Evolutionary conservation across 2,888 invertebrate species (phyloP).

Genomic region (Scrobipalpa atriplicella): DNA sequence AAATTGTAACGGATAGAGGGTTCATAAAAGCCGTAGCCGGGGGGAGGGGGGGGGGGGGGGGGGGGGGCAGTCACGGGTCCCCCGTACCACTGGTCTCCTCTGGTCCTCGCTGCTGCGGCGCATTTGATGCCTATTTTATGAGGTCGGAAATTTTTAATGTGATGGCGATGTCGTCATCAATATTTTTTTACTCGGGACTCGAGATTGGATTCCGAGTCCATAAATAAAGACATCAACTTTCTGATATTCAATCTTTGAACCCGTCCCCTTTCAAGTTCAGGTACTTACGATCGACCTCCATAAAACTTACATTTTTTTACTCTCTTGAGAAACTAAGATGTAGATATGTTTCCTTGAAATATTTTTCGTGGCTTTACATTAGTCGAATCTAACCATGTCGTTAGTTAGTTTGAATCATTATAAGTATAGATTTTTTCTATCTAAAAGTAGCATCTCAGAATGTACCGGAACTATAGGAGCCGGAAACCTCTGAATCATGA

Average conservation of each 20-base stretch:
- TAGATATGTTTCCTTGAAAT: not conserved
- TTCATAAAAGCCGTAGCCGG: slow-evolving; percentile 15
- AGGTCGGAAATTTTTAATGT: slow-evolving; percentile 24
- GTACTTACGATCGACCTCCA: not conserved
- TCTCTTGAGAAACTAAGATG: too few species aligned
- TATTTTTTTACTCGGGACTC: slow-evolving; percentile 12
- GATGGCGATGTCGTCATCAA: slow-evolving; percentile 24
- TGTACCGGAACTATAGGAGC: slow-evolving; percentile 6
- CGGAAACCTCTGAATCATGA: slow-evolving; percentile 26
- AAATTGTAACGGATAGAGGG: too few species aligned
- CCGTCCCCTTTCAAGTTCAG: not conserved
- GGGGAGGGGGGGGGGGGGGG: too few species aligned
- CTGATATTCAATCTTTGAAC: not conserved
- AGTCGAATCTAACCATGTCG: too few species aligned
- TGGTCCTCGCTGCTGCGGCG: slow-evolving; percentile 19
- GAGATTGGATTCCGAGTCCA: slow-evolving; percentile 18
- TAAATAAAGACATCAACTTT: slow-evolving; percentile 6
- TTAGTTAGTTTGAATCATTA: too few species aligned
- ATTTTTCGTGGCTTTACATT: not conserved
- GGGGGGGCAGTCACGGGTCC: not conserved
- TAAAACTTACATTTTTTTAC: not conserved
- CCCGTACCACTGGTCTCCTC: too few species aligned
- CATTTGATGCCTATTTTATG: slow-evolving; percentile 28
- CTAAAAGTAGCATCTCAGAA: not conserved
- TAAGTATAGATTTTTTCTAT: too few species aligned